Evolutionary conservation across 2,888 invertebrate species (phyloP), one percentile per base, ranked within the genome.

Genomic region (Tubulanus polymorphus): DNA sequence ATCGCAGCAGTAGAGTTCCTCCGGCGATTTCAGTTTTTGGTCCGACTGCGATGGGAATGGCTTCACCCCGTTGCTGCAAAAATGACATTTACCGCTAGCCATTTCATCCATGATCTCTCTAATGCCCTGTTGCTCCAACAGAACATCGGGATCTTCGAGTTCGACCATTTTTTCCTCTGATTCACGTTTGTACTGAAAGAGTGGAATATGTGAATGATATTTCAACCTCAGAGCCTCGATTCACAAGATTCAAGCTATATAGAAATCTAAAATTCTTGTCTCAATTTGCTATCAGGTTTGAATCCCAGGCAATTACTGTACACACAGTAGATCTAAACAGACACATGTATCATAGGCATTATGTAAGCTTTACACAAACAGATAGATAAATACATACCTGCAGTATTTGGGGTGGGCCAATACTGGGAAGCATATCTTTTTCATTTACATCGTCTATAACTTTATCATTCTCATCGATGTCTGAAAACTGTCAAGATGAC

Each of bases 1-100:
- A 45, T 70, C 70, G 63, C 78, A 78, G 58, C 78, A 78, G 59
- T 71, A 77, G 20, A 78, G 58, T 52, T 67, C 61, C 25, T 73
- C 71, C n/a, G 76, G 74, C 0, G 70, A 60, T 25, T 56, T 50
- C 29, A 56, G 59, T 48, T 67, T 61, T 57, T 78, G 78, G 48
- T 72, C 69, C 29, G 73, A 73, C 27, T 75, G 51, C 2, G 71
- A 67, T 0, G 78, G 78, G 61, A 76, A 75, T 1, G 73, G 68
- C 53, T 70, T 70, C 23, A 76, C 68, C 20, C 52, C 50, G 20
- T 56, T 54, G 23, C 61, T 63, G 61, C 78, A 78, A 62, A 78
- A 78, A 56, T 78, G 76, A 60, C 78, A 78, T 0, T 51, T 52
- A 3, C 72, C 72, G 23, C 64, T 63, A 35, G 67, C 70, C 63